phyloP scores from a whole-genome alignment of 1,140 invertebrate genomes.

The Drosophila sproati region DNA sequence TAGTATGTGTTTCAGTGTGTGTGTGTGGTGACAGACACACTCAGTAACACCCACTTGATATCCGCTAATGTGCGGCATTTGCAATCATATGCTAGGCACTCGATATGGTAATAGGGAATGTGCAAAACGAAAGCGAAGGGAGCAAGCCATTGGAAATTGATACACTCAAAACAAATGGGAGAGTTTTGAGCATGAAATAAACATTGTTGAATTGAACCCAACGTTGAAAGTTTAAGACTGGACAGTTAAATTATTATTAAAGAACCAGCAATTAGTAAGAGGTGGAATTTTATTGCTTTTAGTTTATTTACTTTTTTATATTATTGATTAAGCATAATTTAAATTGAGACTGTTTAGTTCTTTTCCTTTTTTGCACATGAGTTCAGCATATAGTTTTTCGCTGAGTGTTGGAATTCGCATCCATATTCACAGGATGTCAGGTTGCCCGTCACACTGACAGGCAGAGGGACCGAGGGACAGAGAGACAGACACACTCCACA shows the following conservation, averaged over 20 bases:
- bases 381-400: not conserved
- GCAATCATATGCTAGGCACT: constrained; percentile 76
- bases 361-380: no score
- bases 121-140: not conserved
- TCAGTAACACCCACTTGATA: constrained; percentile 82
- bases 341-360: no score
- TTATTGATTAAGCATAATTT: no score
- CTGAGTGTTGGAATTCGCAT: not conserved
- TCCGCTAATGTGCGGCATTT: constrained; percentile 83
- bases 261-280: no score
- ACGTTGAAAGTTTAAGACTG: no score
- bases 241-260: no score
- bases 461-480: constrained; percentile 5
- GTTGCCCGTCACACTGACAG: constrained; percentile 42
- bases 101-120: constrained; percentile 31
- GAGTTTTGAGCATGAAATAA: no score
- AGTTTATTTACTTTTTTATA: no score
- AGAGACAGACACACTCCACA: constrained; percentile 35
- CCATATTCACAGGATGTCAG: constrained; percentile 30
- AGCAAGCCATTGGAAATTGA: not conserved
- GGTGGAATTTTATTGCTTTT: no score
- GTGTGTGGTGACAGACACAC: constrained; percentile 55
- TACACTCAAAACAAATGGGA: no score
- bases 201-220: no score
- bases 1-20: not conserved